These are phyloP conservation scores for Heteromormyrus szaboi DNA, from an alignment of 2,797 vertebrate genomes.

Conservation along the genomic window DNA sequence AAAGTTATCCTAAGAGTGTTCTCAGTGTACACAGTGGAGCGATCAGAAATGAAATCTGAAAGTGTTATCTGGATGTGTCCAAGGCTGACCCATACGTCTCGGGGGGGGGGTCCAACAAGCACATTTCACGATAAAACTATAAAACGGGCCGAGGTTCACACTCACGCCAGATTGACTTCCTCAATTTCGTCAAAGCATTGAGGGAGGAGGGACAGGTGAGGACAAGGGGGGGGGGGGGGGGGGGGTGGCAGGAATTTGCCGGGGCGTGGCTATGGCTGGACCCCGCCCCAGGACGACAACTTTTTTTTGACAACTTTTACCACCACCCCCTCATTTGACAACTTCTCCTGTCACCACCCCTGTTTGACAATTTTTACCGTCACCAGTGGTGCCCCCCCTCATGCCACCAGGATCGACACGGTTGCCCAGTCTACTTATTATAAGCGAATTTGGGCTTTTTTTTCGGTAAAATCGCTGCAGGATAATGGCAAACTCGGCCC, in stretches of 20 bases:
- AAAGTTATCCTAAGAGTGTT: constrained; percentile 20
- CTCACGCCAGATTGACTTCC: background rate
- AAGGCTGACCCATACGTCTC: background rate
- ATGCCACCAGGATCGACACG: no score
- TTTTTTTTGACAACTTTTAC: background rate
- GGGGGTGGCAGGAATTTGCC: background rate
- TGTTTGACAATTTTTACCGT: background rate
- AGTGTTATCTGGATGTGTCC: background rate
- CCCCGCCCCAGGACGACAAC: background rate
- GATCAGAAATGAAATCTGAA: constrained; percentile 27
- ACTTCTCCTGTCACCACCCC: background rate
- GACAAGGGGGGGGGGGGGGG: background rate
- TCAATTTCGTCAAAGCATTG: background rate
- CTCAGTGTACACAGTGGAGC: constrained; percentile 1
- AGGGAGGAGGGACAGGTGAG: background rate
- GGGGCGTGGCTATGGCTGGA: background rate
- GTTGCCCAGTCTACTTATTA: no score
- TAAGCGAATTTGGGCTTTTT: background rate
- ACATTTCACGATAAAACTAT: constrained; percentile 16
- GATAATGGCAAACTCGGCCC: background rate
- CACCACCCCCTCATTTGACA: background rate
- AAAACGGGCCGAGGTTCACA: background rate
- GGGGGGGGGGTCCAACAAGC: background rate
- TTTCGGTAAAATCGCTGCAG: background rate
- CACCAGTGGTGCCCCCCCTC: background rate